These are phyloP conservation scores for Cyclura pinguis DNA, from an alignment of 2,797 vertebrate genomes.

Conservation along the genomic window DNA sequence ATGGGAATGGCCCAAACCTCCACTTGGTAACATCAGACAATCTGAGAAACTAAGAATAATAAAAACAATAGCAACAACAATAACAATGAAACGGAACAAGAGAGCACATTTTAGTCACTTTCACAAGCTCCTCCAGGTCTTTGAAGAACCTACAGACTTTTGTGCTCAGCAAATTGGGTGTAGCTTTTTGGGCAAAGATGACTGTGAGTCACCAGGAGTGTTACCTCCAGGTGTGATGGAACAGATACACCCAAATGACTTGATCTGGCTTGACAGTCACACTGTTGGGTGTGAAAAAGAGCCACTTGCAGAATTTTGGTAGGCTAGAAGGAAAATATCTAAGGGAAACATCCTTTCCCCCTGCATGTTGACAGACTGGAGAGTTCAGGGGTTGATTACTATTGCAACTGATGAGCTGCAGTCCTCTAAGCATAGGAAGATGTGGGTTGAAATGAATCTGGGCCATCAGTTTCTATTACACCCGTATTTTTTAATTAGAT, in stretches of 20 bases:
- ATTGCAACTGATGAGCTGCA: background rate
- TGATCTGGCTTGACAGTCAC: slow-evolving; percentile 6
- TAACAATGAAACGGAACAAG: background rate
- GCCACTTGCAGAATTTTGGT: background rate
- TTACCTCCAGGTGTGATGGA: background rate
- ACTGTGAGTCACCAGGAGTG: background rate
- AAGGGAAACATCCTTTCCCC: background rate
- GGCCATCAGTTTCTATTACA: background rate
- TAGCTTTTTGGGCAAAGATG: background rate
- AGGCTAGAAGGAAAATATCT: background rate
- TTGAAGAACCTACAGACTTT: slow-evolving; percentile 66
- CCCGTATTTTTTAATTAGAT: too few species aligned
- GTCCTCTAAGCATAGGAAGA: background rate
- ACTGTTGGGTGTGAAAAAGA: background rate
- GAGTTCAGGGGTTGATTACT: background rate
- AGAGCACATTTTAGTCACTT: background rate
- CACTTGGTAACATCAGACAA: too few species aligned
- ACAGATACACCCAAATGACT: background rate
- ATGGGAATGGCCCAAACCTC: too few species aligned
- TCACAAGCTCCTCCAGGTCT: background rate
- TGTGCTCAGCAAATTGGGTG: background rate
- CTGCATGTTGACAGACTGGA: background rate
- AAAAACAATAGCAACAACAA: too few species aligned
- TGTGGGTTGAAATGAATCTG: background rate
- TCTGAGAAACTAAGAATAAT: too few species aligned